phyloP scores from a whole-genome alignment of 2,888 invertebrate genomes.

The Arrhopalites spinosus region DNA sequence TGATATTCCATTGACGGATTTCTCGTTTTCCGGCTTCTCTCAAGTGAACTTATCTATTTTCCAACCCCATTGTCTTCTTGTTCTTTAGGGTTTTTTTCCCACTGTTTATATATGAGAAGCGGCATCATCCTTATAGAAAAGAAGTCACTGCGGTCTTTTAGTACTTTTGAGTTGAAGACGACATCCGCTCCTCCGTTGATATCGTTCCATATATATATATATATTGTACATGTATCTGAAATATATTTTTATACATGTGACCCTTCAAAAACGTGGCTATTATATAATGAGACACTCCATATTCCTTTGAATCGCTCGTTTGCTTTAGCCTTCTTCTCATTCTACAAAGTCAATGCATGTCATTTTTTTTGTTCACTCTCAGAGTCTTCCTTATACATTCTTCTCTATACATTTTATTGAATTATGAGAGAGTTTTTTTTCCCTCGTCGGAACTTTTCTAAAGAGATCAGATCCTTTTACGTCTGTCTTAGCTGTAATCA shows the following conservation, averaged over 20 bases:
- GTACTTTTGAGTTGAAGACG: background rate
- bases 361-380: slow-evolving; percentile 8
- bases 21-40: slow-evolving; percentile 52
- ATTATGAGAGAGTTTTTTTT: slow-evolving; percentile 31
- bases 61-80: slow-evolving; percentile 41
- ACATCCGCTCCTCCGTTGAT: background rate
- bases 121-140: background rate
- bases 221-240: background rate
- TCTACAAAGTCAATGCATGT: background rate
- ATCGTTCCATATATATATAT: slow-evolving; percentile 13
- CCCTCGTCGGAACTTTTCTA: slow-evolving; percentile 20
- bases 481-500: slow-evolving; percentile 30
- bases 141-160: slow-evolving; percentile 6
- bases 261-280: slow-evolving; percentile 19
- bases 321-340: background rate
- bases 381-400: slow-evolving; percentile 5
- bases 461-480: slow-evolving; percentile 24
- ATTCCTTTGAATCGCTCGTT: slow-evolving; percentile 13
- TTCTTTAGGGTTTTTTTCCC: slow-evolving; percentile 10
- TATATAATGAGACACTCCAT: slow-evolving; percentile 33
- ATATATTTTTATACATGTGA: background rate
- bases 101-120: slow-evolving; percentile 5
- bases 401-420: slow-evolving; percentile 29
- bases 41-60: slow-evolving; percentile 40
- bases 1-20: slow-evolving; percentile 56